Conservation (phyloP, 2,797 vertebrate genomes). For the Darevskia mixta region DNA sequence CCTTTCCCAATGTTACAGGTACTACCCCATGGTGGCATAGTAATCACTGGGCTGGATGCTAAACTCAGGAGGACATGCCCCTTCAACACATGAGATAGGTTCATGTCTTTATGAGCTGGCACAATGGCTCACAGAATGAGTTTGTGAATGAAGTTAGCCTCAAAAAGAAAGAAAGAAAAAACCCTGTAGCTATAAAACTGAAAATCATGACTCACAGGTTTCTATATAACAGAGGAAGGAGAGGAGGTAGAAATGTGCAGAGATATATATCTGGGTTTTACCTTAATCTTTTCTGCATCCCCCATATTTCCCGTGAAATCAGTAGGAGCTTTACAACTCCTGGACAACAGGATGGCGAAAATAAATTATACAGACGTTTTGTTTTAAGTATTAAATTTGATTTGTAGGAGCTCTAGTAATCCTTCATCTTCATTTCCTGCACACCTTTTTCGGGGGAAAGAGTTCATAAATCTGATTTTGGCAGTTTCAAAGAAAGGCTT, state of each 20-base stretch:
- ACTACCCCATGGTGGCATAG: neutral
- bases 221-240: neutral
- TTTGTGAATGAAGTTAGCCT: neutral
- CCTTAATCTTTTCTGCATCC: neutral
- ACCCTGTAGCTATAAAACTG: neutral
- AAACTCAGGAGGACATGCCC: neutral
- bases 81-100: neutral
- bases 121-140: neutral
- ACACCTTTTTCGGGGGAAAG: slow-evolving; percentile 30
- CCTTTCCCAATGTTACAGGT: no score
- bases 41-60: neutral
- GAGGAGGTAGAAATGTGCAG: neutral
- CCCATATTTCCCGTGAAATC: slow-evolving; percentile 13
- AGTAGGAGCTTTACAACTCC: slow-evolving; percentile 11
- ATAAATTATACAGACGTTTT: slow-evolving; percentile 11
- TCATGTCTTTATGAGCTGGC: neutral
- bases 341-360: slow-evolving; percentile 1
- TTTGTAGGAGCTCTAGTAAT: slow-evolving; percentile 46
- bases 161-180: neutral
- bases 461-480: neutral
- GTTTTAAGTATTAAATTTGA: slow-evolving; percentile 46
- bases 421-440: slow-evolving; percentile 34
- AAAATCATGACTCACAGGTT: neutral
- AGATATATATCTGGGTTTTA: neutral
- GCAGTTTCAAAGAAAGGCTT: accelerated